Conservation (phyloP, 1,140 invertebrate genomes). For the Ladona fulva region DNA sequence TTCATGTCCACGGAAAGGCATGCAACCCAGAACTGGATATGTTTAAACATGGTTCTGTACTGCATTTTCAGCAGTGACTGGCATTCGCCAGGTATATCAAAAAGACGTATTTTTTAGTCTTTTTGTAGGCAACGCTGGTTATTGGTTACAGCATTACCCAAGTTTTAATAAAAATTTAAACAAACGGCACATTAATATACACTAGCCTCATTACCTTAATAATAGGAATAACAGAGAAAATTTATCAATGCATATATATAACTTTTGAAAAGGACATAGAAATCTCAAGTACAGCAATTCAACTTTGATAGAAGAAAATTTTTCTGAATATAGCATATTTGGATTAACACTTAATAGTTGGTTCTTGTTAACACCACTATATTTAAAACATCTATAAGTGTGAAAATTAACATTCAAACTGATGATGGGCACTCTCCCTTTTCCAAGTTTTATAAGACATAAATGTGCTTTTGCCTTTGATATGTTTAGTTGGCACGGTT, state of each 20-base stretch:
- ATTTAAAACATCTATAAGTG: neutral
- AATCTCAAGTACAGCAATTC: slow-evolving; percentile 10
- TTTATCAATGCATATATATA: slow-evolving; percentile 4
- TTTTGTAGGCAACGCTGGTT: neutral
- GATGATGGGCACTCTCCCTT: neutral
- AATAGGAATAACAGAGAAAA: neutral
- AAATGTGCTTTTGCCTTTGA: neutral
- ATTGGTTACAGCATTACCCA: neutral
- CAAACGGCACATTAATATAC: slow-evolving; percentile 9
- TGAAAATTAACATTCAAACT: neutral
- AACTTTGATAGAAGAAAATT: slow-evolving; percentile 3
- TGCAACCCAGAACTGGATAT: neutral
- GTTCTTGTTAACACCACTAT: neutral
- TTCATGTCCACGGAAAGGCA: neutral
- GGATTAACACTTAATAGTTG: neutral
- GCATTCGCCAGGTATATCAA: neutral
- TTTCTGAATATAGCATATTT: slow-evolving; percentile 8
- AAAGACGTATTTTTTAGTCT: neutral
- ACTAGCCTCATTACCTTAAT: slow-evolving; percentile 6
- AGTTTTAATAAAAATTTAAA: slow-evolving; percentile 6
- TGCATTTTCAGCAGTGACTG: slow-evolving; percentile 5
- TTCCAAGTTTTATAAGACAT: neutral
- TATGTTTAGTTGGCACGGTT: neutral
- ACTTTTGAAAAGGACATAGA: slow-evolving; percentile 6
- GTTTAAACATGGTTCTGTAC: slow-evolving; percentile 9